Evolutionary conservation across 1,140 invertebrate species (phyloP), one percentile per base, ranked within the genome.

Genomic region (Cryptotermes secundus): DNA sequence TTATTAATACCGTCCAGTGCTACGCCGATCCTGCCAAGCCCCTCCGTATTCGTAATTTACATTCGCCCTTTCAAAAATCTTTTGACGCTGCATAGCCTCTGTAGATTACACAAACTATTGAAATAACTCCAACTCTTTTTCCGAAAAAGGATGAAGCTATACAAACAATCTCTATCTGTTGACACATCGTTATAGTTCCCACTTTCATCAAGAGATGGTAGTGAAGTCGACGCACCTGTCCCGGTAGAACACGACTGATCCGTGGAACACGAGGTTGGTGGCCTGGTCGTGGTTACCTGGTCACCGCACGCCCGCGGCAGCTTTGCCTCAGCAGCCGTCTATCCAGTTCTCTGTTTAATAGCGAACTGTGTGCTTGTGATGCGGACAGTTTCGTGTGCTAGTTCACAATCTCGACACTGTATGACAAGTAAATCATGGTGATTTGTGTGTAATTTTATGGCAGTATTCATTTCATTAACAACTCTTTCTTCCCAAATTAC

Each of bases 141-240:
- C 1, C 16, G 3, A 49, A 19, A 19, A 49, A 49, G 3, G 19
- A 49, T 3, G 19, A 49, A 49, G 22, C 1, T 49, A 19, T 49
- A 19, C 22, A 16, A 19, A 49, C 3, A 19, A 19, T 14, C 45
- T 19, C 19, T 49, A 12, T 49, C 45, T 49, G 16, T 49, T 14
- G 16, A 49, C 16, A 22, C 22, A 22, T 49, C 45, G 14, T 49
- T n/a, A 72, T 72, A 72, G 59, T 72, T 72, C 59, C 31, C 26
- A n/a, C 4, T 26, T 72, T 31, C 3, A 26, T 72, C 59, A 72
- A 72, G 59, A 72, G 59, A 72, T 72, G 59, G 59, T 31, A n/a
- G 59, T 72, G 31, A 72, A 72, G 59, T 72, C 59, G 59, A 31
- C 59, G n/a, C 59, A 72, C 59, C 59, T 72, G 59, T 72, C n/a